Percentiles rank a stretch among this genome's conserved stretches.
phyloP scores from a whole-genome alignment of 2,113 vertebrate genomes.

The Corydoras sp. region DNA sequence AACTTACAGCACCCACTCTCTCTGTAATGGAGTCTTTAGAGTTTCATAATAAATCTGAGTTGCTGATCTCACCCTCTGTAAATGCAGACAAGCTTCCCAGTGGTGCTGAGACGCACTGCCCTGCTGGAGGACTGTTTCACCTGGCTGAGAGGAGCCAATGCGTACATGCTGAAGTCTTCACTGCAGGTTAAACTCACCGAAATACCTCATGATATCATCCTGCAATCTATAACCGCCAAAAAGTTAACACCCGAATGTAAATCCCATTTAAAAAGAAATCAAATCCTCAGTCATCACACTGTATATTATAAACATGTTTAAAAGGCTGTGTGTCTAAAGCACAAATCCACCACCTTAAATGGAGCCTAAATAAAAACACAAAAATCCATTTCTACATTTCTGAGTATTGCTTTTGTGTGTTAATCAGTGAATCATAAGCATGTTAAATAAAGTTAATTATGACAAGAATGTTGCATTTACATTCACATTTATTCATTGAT shows the following conservation, averaged over 20 bases:
- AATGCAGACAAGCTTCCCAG: not conserved
- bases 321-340: too few species aligned
- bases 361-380: too few species aligned
- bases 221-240: not conserved
- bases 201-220: not conserved
- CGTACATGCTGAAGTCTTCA: conserved; percentile 45
- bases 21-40: not conserved
- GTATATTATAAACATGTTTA: too few species aligned
- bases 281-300: too few species aligned
- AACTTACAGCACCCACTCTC: not conserved
- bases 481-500: too few species aligned
- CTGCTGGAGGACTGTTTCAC: conserved; percentile 58
- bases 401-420: too few species aligned
- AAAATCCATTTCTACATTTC: too few species aligned
- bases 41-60: not conserved
- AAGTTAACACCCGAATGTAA: not conserved
- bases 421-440: too few species aligned
- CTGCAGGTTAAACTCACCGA: conserved; percentile 34
- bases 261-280: too few species aligned
- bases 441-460: too few species aligned
- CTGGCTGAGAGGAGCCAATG: conserved; percentile 42
- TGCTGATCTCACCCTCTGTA: not conserved
- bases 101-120: conserved; percentile 52
- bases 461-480: too few species aligned
- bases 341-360: too few species aligned